These are phyloP conservation scores for Diadegma fenestrale DNA, from an alignment of 2,888 invertebrate species.

Conservation along the genomic window DNA sequence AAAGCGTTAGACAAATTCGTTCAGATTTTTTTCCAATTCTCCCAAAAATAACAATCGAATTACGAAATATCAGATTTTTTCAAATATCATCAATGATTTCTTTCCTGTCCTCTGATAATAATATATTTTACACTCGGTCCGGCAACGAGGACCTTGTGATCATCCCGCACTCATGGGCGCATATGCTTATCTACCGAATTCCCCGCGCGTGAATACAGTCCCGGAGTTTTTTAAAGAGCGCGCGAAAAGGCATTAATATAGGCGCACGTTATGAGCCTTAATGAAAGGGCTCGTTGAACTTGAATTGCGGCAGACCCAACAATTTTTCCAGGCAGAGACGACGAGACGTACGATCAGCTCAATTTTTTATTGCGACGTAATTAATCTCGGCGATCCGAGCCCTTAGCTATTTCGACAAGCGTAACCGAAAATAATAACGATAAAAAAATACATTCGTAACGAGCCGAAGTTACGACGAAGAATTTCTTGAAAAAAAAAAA, in stretches of 20 bases:
- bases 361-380: conserved; percentile 20
- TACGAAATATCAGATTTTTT: conserved; percentile 21
- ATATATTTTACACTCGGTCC: conserved; percentile 72
- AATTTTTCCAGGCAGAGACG: conserved; percentile 24
- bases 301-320: conserved; percentile 49
- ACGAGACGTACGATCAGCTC: conserved; percentile 34
- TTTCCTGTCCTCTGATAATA: conserved; percentile 31
- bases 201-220: conserved; percentile 75
- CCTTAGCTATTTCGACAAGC: neutral
- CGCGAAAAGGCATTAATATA: conserved; percentile 76
- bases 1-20: conserved; percentile 23
- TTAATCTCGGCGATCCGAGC: neutral
- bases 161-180: conserved; percentile 79
- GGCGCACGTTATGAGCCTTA: conserved; percentile 81
- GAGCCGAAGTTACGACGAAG: neutral
- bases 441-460: neutral
- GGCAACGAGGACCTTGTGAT: conserved; percentile 78
- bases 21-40: too few relatives aligned
- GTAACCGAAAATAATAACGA: neutral
- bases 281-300: conserved; percentile 78
- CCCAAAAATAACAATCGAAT: conserved; percentile 10
- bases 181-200: conserved; percentile 75
- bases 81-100: conserved; percentile 34
- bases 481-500: neutral
- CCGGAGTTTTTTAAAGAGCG: conserved; percentile 36